Base-by-base conservation (phyloP, 2,888 invertebrate species). In the Drosophila merina region DNA sequence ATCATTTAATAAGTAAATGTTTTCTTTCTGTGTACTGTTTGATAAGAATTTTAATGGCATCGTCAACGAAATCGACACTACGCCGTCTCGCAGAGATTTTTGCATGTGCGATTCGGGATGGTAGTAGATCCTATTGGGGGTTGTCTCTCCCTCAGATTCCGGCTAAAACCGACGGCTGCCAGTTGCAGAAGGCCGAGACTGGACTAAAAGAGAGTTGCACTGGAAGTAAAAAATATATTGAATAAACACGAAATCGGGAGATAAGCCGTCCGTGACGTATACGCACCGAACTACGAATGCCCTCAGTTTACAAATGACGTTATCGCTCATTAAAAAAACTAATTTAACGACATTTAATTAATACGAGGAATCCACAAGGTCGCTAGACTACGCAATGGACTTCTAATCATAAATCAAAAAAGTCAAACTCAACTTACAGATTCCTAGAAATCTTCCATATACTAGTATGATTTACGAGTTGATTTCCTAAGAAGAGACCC, bases 111-210 rank as follows among this genome's bases (percentile, higher is more conserved):
- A 68, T 68, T 50, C 14, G 50, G 2, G 20, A 36, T 48, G 12
- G 42, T 42, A 14, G 33, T 33, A 25, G 60, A 60, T 42, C 48
- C 14, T 26, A 12, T 9, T 38, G 49, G 10, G 56, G 58, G 25
- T 47, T 55, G 47, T 0, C 33, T 52, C 60, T 60, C 36, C 25
- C 40, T 31, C 14, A 3, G 8, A 59, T 68, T 70, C 88, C 78
- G 54, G 80, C 83, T 71, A 9, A 69, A 85, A 74, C 84, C 49
- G 75, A 79, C 75, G 57, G 36, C 36, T 40, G 76, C 84, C 80
- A 83, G 84, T 80, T 86, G 58, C 69, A 72, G 67, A 72, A 74
- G 74, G 59, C 57, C 77, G 36, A 25, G 25, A 40, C n/a, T 30
- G 10, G 10, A 44, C 20, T n/a, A 30, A 25, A 9, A 49, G n/a